Conservation (phyloP, 35 echinoderm and acorn worm species). For the Ophioderma brevispina region DNA sequence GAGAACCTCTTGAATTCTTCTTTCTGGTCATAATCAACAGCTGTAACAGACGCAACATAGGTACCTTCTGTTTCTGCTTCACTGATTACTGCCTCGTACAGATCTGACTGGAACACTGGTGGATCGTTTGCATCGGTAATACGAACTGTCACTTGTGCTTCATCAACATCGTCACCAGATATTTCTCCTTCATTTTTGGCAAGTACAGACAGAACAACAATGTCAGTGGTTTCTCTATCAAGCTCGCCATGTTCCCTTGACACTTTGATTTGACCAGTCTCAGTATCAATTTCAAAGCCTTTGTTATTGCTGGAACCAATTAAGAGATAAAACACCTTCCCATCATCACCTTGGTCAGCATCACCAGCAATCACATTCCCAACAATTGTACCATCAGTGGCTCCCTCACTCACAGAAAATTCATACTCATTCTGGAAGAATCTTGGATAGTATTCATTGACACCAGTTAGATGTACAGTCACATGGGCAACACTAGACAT, state of each 20-base stretch:
- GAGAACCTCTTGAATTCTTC: slow-evolving; percentile 71
- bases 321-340: slow-evolving; percentile 74
- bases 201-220: slow-evolving; percentile 61
- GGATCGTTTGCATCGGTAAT: slow-evolving; percentile 95
- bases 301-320: slow-evolving; percentile 83
- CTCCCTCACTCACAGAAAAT: slow-evolving; percentile 88
- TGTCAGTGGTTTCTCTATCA: slow-evolving; percentile 69
- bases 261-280: slow-evolving; percentile 76
- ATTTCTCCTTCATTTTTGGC: slow-evolving; percentile 87
- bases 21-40: slow-evolving; percentile 79
- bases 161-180: slow-evolving; percentile 74
- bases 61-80: slow-evolving; percentile 64
- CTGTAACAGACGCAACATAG: slow-evolving; percentile 78
- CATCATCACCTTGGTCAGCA: slow-evolving; percentile 82
- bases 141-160: slow-evolving; percentile 65
- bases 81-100: slow-evolving; percentile 71
- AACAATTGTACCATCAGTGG: slow-evolving; percentile 70
- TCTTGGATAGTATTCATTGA: slow-evolving; percentile 86
- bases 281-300: slow-evolving; percentile 78
- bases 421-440: slow-evolving; percentile 80
- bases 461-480: slow-evolving; percentile 65
- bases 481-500: slow-evolving; percentile 73
- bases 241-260: slow-evolving; percentile 72
- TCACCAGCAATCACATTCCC: slow-evolving; percentile 75
- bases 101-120: slow-evolving; percentile 72